A percentile compares a stretch with the other conserved stretches of the same genome.
These are phyloP conservation scores for Sebastes vulpes DNA, from an alignment of 2,797 vertebrate species.

Conservation along the genomic window DNA sequence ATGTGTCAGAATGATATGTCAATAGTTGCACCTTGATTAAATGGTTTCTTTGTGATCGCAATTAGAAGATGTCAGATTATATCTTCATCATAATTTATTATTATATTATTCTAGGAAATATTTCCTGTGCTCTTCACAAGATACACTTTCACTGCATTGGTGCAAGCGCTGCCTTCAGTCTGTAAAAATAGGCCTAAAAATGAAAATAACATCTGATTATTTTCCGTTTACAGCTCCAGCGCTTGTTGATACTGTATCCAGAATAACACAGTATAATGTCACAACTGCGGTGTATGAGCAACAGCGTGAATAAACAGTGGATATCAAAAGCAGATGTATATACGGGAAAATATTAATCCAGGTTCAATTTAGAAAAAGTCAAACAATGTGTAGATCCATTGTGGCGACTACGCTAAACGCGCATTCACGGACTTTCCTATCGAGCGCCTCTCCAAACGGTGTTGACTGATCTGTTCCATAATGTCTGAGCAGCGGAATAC, in stretches of 20 bases:
- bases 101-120: background rate
- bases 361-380: slow-evolving; percentile 39
- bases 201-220: slow-evolving; percentile 33
- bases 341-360: slow-evolving; percentile 48
- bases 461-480: slow-evolving; percentile 53
- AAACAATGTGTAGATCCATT: slow-evolving; percentile 45
- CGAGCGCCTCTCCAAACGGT: slow-evolving; percentile 33
- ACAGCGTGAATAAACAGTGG: slow-evolving; percentile 27
- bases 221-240: slow-evolving; percentile 37
- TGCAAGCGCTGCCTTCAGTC: background rate
- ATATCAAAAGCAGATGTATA: slow-evolving; percentile 63
- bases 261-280: slow-evolving; percentile 43
- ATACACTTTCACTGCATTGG: background rate
- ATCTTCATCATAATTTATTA: no score
- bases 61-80: background rate
- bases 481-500: slow-evolving; percentile 35
- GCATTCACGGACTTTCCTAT: slow-evolving; percentile 22
- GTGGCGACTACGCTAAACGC: slow-evolving; percentile 16
- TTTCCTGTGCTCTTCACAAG: background rate
- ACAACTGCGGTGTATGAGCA: slow-evolving; percentile 20
- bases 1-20: slow-evolving; percentile 34
- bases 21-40: slow-evolving; percentile 26
- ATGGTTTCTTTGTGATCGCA: slow-evolving; percentile 40
- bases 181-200: background rate
- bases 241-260: slow-evolving; percentile 35